Percentiles rank a stretch among this genome's conserved stretches.
Evolutionary conservation across 2,113 vertebrate species (phyloP).

Genomic region (Aegotheles bennettii): DNA sequence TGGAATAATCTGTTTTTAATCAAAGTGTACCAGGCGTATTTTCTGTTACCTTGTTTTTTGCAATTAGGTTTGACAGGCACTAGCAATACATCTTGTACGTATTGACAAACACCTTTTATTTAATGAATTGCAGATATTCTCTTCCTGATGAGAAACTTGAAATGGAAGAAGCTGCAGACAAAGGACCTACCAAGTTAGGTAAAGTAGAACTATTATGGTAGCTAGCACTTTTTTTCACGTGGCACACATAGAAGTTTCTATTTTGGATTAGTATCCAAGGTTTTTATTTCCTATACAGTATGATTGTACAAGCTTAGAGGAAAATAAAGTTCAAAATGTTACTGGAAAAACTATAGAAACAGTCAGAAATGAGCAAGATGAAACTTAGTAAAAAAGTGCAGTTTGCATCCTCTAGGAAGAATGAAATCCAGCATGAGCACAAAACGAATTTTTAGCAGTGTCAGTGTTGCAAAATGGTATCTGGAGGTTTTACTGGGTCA

Average conservation of each 20-base stretch:
- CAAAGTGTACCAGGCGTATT: neutral
- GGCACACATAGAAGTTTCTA: rapidly evolving
- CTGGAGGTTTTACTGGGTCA: neutral
- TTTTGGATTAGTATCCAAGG: neutral
- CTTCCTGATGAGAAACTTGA: constrained; percentile 76
- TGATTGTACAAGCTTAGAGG: neutral
- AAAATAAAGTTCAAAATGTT: neutral
- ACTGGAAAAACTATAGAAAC: neutral
- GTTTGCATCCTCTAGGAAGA: neutral
- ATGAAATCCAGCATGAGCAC: neutral
- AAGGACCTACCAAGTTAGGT: constrained; percentile 73
- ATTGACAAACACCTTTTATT: neutral
- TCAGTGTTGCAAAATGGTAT: neutral
- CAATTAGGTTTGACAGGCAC: neutral
- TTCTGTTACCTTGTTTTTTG: neutral
- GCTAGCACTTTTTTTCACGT: neutral
- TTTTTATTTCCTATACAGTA: neutral
- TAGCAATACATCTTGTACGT: neutral
- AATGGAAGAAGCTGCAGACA: constrained; percentile 66
- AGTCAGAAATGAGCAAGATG: neutral
- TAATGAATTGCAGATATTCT: constrained; percentile 62
- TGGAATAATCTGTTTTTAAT: neutral
- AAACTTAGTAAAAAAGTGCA: neutral
- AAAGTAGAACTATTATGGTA: neutral
- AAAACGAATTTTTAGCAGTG: neutral